A percentile compares a stretch with the other conserved stretches of the same genome.
Evolutionary conservation across 1,140 invertebrate genomes (phyloP).

Genomic region (Ditylenchus dipsaci): DNA sequence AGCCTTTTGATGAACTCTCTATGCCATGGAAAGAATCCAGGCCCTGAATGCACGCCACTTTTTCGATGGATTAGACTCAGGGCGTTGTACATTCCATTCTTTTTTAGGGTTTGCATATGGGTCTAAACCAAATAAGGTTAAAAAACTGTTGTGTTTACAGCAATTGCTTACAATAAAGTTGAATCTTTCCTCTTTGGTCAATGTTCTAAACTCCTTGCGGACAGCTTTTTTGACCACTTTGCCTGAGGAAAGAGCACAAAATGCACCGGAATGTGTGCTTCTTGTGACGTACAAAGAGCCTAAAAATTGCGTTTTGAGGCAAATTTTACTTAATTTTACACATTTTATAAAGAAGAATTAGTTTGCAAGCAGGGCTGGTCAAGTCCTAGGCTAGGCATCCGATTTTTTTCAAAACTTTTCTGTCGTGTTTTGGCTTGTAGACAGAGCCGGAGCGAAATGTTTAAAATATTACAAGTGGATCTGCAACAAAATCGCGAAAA

Average conservation of each 20-base stretch:
- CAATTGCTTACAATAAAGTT: constrained; percentile 44
- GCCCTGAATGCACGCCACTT: constrained; percentile 42
- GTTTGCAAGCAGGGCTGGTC: too few relatives aligned
- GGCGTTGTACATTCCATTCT: constrained; percentile 35
- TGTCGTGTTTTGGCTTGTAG: too few relatives aligned
- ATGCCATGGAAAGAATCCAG: constrained; percentile 43
- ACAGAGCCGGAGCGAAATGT: too few relatives aligned
- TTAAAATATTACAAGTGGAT: too few relatives aligned
- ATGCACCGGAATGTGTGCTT: background rate
- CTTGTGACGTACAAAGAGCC: constrained; percentile 13
- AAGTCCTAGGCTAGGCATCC: too few relatives aligned
- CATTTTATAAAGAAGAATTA: too few relatives aligned
- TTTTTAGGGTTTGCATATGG: constrained; percentile 40
- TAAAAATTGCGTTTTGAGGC: too few relatives aligned
- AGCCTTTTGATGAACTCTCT: constrained; percentile 41
- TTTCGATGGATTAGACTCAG: constrained; percentile 40
- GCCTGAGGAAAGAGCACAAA: constrained; percentile 46
- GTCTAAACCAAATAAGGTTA: constrained; percentile 46
- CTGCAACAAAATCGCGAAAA: too few relatives aligned
- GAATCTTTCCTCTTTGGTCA: constrained; percentile 56
- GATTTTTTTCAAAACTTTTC: too few relatives aligned
- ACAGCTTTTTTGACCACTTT: constrained; percentile 43
- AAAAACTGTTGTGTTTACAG: too few relatives aligned
- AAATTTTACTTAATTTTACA: background rate
- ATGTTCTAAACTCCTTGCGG: constrained; percentile 59